Evolutionary conservation across 2,888 invertebrate species (phyloP).

Genomic region (Apamea monoglypha): DNA sequence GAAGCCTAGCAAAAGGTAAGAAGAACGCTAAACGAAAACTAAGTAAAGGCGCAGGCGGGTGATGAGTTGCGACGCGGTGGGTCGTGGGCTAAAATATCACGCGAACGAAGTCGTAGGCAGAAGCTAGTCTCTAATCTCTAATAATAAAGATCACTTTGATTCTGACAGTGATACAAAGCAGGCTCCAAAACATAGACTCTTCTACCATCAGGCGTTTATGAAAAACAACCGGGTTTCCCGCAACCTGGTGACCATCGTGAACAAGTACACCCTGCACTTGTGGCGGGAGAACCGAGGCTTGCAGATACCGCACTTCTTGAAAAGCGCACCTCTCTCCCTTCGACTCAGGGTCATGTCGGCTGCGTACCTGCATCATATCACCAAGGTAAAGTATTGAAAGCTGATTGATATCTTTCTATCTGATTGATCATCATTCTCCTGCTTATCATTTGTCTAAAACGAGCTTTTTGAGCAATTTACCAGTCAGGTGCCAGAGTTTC

Average conservation of each 20-base stretch:
- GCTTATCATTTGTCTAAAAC: no score
- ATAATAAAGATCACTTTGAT: not conserved
- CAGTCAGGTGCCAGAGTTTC: no score
- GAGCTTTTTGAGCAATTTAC: no score
- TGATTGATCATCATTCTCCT: not conserved
- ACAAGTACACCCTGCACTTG: conserved; percentile 79
- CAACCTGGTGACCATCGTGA: conserved; percentile 78
- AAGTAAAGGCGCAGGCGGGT: not conserved
- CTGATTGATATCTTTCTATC: not conserved
- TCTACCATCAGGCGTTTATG: conserved; percentile 75
- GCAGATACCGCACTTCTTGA: conserved; percentile 80
- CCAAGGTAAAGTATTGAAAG: conserved; percentile 65
- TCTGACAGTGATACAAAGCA: not conserved
- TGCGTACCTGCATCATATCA: conserved; percentile 78
- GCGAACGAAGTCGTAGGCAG: not conserved
- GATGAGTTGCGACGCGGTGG: not conserved
- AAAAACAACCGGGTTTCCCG: conserved; percentile 83
- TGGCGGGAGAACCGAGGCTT: conserved; percentile 82
- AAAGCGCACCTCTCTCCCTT: conserved; percentile 77
- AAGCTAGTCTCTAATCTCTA: not conserved
- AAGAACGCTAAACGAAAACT: not conserved
- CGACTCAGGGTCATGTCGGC: conserved; percentile 81
- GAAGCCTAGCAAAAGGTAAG: not conserved
- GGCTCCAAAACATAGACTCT: not conserved
- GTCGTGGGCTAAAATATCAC: not conserved